Base-by-base conservation (phyloP, 1,140 invertebrate species). In the Ceratina calcarata region DNA sequence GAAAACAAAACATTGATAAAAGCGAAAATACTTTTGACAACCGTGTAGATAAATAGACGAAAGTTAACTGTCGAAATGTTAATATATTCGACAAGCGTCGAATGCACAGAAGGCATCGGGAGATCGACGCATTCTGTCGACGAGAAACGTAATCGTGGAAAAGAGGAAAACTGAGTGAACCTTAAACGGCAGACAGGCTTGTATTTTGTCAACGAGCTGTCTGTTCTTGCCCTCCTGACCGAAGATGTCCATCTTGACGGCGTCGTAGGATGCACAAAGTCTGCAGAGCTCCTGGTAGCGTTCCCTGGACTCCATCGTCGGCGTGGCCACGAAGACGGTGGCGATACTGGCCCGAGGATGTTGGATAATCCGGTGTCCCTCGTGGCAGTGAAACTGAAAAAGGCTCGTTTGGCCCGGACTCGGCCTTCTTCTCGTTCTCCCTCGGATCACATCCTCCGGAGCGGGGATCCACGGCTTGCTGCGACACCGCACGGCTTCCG, bases 161-260 rank as follows among this genome's bases (percentile, higher is more conserved):
- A 4, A 57, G 55, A n/a, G 55, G 49, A 65, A 75, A 45, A 10
- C 37, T 7, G 57, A 62, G 20, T 76, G 57, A 67, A 94, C 94
- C 92, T 94, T 90, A 88, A 94, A 93, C 22, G 93, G 93, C 45
- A 94, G 85, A 76, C 92, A 94, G 49, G 91, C 91, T 71, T 93
- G 91, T 73, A 94, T 94, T 83, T 94, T 94, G 80, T 93, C 91
- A 58, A 92, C 90, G 62, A 94, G 90, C 70, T 94, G 92, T 70
- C 93, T 92, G 83, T 92, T 91, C 70, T 88, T 91, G 49, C 93
- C 94, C 62, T 93, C 93, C 81, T 93, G 89, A 49, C 93, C 91
- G 85, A 94, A 94, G 69, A 94, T 92, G 82, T 93, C 90, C 90
- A 94, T 93, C 88, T 93, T 93, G 74, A 93, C 91, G 68, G 92